Evolutionary conservation across 1,140 invertebrate genomes (phyloP), one percentile per base, ranked within the genome.

Genomic region (Pseudoatta argentina): DNA sequence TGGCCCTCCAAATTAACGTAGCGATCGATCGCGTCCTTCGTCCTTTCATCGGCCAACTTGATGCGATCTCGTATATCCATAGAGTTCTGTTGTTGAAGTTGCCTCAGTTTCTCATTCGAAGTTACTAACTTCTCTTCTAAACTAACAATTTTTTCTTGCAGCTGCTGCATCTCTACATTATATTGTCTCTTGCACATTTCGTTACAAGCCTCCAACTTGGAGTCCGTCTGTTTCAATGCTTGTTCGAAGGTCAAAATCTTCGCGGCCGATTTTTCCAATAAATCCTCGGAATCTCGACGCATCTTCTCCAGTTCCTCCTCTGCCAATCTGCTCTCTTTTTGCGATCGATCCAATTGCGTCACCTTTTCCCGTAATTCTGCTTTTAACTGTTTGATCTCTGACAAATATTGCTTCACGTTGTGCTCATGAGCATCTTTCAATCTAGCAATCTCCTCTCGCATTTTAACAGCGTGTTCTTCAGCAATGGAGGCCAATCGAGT

Each of bases 241-340:
- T 96, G 92, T 86, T 96, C 95, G 7, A 96, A 92, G 2, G 96
- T 89, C 0, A 94, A 89, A 24, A 96, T 87, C 90, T 95, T 96
- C 0, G 92, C 91, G 75, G 94, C 93, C 0, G 95, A 92, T 51
- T 94, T 90, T 57, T 94, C 93, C 3, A 94, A 76, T 61, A 92
- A 91, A 59, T 94, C 92, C 30, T 95, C 93, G 24, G 95, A 94
- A 71, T 94, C 91, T 66, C 95, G 93, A 51, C 94, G 85, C 48
- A 94, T 91, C 87, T 93, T 96, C 30, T 95, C 94, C 30, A 96
- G 92, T 71, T 95, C 93, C 71, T 95, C 94, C 91, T 96, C 94
- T 0, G 95, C 88, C 63, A 96, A 90, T 93, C 94, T 95, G 55
- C 92, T 95, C 87, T 96, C 96, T 77, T 96, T 96, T 79, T 95